A percentile compares a stretch with the other conserved stretches of the same genome.
phyloP scores from a whole-genome alignment of 2,888 invertebrate genomes.

The Ochropleura plecta region DNA sequence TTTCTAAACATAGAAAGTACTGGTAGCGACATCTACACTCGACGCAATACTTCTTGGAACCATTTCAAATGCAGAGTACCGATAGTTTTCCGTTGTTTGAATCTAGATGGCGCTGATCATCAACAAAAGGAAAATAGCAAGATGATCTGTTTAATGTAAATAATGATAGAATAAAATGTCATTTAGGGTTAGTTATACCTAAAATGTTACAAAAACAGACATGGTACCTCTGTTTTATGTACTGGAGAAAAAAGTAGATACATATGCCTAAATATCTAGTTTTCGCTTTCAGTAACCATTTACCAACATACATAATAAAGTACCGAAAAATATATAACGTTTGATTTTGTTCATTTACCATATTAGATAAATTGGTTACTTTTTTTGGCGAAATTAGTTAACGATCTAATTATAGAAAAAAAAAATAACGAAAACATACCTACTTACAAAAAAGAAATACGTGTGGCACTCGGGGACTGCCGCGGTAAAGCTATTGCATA shows the following conservation, averaged over 20 bases:
- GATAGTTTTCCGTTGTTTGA: neutral
- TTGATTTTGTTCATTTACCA: too few species aligned
- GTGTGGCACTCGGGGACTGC: too few species aligned
- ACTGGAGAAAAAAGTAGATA: neutral
- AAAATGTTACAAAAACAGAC: neutral
- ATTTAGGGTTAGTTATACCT: neutral
- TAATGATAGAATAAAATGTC: neutral
- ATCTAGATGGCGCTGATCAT: constrained; percentile 60
- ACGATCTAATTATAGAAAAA: neutral
- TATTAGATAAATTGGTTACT: too few species aligned
- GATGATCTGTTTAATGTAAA: neutral
- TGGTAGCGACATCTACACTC: constrained; percentile 56
- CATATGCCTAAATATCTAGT: neutral
- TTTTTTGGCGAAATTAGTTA: too few species aligned
- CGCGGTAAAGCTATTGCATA: too few species aligned
- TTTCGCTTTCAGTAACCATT: neutral
- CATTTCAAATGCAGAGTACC: constrained; percentile 22
- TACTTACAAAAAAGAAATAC: too few species aligned
- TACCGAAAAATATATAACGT: too few species aligned
- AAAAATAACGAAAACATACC: neutral
- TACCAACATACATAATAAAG: neutral
- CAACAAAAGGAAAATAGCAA: neutral
- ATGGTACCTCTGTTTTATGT: neutral
- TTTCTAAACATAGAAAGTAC: constrained; percentile 5
- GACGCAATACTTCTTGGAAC: constrained; percentile 29